These are phyloP conservation scores for Magallana angulata DNA, from an alignment of 1,140 invertebrate species.

Conservation along the genomic window DNA sequence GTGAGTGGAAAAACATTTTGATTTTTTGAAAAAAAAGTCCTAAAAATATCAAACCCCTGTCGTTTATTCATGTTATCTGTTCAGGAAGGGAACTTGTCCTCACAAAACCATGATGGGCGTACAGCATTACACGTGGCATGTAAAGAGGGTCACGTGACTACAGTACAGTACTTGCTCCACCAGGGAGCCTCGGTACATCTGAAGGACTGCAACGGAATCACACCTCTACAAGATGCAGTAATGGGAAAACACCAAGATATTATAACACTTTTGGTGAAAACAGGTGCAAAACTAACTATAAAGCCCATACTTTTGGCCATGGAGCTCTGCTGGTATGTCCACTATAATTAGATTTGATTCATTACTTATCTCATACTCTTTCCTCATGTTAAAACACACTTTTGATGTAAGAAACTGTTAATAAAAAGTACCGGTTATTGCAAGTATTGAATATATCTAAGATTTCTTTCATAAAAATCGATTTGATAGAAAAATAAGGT, in stretches of 20 bases:
- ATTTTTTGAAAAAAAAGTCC: too few relatives aligned
- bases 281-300: constrained; percentile 84
- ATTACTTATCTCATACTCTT: too few relatives aligned
- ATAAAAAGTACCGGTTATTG: too few relatives aligned
- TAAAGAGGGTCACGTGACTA: constrained; percentile 84
- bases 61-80: neutral
- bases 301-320: constrained; percentile 82
- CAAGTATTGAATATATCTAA: too few relatives aligned
- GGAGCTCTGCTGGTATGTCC: constrained; percentile 80
- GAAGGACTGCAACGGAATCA: constrained; percentile 82
- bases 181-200: constrained; percentile 92
- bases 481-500: too few relatives aligned
- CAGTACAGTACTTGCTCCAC: constrained; percentile 88
- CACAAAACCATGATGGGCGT: constrained; percentile 87
- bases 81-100: constrained; percentile 83
- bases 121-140: constrained; percentile 91
- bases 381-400: too few relatives aligned
- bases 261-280: constrained; percentile 81
- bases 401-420: too few relatives aligned
- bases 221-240: constrained; percentile 76
- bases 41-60: too few relatives aligned
- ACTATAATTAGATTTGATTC: too few relatives aligned
- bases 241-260: constrained; percentile 69
- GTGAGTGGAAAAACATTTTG: neutral
- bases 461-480: too few relatives aligned